These are phyloP conservation scores for Halesus radiatus DNA, from an alignment of 1,140 invertebrate species.

Conservation along the genomic window DNA sequence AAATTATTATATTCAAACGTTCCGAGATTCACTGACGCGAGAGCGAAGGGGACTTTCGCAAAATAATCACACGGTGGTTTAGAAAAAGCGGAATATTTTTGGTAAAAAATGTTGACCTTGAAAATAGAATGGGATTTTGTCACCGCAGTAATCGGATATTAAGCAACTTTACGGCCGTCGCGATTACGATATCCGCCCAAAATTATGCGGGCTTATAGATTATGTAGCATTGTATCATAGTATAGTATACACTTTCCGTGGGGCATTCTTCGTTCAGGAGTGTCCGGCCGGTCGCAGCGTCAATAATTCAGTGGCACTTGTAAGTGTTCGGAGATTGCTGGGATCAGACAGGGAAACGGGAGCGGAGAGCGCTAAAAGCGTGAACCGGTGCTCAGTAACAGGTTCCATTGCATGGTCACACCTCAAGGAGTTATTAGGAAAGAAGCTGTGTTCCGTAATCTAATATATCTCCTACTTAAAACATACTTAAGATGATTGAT, in stretches of 20 bases:
- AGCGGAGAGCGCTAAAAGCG: too few relatives aligned
- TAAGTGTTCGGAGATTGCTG: too few relatives aligned
- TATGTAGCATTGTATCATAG: too few relatives aligned
- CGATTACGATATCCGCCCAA: not conserved
- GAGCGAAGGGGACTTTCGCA: constrained; percentile 2
- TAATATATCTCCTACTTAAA: too few relatives aligned
- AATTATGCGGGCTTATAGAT: not conserved
- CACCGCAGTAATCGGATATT: constrained; percentile 11
- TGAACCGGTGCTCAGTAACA: too few relatives aligned
- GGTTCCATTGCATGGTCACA: too few relatives aligned
- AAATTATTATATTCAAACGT: constrained; percentile 25
- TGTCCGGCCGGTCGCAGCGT: not conserved
- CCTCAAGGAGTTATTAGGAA: too few relatives aligned
- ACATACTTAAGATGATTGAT: too few relatives aligned
- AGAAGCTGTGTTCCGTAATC: too few relatives aligned
- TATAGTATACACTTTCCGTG: too few relatives aligned
- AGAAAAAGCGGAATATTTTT: not conserved
- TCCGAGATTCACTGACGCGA: constrained; percentile 1
- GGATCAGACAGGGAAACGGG: too few relatives aligned
- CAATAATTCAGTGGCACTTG: too few relatives aligned
- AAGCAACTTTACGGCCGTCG: not conserved
- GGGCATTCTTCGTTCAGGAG: not conserved
- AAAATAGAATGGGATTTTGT: not conserved
- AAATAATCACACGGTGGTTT: not conserved
- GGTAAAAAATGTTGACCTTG: constrained; percentile 6